Conservation (phyloP, 2,113 vertebrate genomes). For the Tachysurus vachellii region DNA sequence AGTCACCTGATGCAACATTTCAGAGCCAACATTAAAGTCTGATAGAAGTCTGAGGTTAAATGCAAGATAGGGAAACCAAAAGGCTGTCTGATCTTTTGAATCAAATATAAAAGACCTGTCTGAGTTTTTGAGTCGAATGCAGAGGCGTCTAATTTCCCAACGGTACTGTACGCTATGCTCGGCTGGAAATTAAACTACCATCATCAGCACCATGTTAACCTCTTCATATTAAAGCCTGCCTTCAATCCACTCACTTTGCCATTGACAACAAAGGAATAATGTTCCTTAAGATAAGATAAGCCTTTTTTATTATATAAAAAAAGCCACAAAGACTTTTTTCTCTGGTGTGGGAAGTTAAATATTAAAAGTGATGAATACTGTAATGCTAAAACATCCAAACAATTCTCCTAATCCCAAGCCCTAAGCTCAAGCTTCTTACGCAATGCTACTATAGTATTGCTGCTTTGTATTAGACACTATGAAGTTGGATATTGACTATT, state of each 20-base stretch:
- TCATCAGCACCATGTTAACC: conserved; percentile 43
- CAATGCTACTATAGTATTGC: background rate
- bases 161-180: conserved; percentile 23
- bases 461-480: background rate
- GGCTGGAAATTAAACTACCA: conserved; percentile 45
- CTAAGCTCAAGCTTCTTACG: background rate
- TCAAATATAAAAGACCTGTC: conserved; percentile 8
- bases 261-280: conserved; percentile 29
- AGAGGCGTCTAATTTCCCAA: conserved; percentile 52
- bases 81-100: conserved; percentile 2
- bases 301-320: background rate
- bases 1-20: conserved; percentile 27
- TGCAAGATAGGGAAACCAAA: conserved; percentile 33
- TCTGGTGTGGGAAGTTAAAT: background rate
- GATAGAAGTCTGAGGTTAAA: conserved; percentile 28
- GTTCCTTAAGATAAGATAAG: background rate
- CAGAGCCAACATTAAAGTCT: conserved; percentile 6
- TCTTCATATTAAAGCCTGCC: conserved; percentile 47
- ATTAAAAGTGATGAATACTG: background rate
- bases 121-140: conserved; percentile 45
- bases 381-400: background rate
- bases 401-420: background rate
- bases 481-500: background rate
- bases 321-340: background rate
- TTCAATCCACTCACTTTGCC: conserved; percentile 19